These are phyloP conservation scores for Garrulus glandarius DNA, from an alignment of 2,797 vertebrate genomes.

Conservation along the genomic window DNA sequence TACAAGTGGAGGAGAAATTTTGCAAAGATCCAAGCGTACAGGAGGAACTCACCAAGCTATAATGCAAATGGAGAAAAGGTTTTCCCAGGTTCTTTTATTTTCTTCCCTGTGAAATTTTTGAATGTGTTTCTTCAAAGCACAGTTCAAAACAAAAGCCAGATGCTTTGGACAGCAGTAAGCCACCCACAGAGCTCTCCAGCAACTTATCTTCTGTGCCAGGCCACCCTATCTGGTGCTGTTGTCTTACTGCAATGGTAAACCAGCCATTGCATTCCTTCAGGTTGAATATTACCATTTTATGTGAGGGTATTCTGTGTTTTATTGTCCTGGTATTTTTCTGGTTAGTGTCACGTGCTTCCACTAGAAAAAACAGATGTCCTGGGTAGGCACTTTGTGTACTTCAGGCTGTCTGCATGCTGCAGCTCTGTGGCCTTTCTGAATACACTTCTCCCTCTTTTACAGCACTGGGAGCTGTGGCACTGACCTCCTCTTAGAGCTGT, in stretches of 20 bases:
- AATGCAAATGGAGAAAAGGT: neutral
- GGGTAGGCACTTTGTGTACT: neutral
- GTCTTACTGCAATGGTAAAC: neutral
- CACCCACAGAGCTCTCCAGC: neutral
- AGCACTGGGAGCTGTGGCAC: neutral
- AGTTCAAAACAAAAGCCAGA: conserved; percentile 7
- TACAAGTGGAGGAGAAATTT: neutral
- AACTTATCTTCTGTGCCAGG: neutral
- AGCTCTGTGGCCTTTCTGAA: neutral
- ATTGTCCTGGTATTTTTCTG: neutral
- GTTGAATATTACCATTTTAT: neutral
- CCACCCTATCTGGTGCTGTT: neutral
- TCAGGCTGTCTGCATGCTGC: neutral
- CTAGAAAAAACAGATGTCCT: neutral
- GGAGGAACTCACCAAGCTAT: neutral
- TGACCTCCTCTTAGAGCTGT: neutral
- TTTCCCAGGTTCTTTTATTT: neutral
- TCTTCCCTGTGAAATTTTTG: neutral
- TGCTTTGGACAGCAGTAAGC: neutral
- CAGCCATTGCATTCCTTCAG: neutral
- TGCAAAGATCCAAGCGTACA: neutral
- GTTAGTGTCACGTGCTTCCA: neutral
- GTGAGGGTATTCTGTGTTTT: neutral
- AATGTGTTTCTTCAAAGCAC: neutral
- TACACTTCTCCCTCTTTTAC: neutral